Percentiles rank a stretch among this genome's conserved stretches.
Conservation (phyloP, 2,888 invertebrate genomes). For the Rhyacophila evoluta region DNA sequence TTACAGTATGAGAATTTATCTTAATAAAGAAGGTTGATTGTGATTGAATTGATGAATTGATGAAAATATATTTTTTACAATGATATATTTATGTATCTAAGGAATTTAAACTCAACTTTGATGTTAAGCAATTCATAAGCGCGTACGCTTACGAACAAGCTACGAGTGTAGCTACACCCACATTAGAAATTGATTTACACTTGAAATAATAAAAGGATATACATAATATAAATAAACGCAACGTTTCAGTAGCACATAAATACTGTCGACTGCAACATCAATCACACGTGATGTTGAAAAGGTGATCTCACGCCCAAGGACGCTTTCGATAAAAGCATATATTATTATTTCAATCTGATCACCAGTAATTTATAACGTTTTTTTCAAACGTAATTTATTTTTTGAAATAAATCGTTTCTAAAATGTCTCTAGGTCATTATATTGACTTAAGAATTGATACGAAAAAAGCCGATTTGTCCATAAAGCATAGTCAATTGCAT, state of each 20-base stretch:
- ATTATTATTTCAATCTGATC: not conserved
- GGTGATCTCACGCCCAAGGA: constrained; percentile 21
- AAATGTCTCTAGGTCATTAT: constrained; percentile 14
- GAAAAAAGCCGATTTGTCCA: not conserved
- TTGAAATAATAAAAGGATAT: not conserved
- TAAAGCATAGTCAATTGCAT: constrained; percentile 18
- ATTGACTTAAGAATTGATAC: not conserved
- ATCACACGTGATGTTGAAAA: constrained; percentile 16
- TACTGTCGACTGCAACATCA: not conserved
- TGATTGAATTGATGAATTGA: too few species aligned
- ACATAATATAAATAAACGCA: not conserved
- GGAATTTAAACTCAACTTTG: too few species aligned
- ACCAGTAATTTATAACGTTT: constrained; percentile 4
- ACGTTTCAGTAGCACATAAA: constrained; percentile 1
- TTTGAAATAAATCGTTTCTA: not conserved
- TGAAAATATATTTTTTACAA: too few species aligned
- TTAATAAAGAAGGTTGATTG: too few species aligned
- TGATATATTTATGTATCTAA: too few species aligned
- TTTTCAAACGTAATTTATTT: constrained; percentile 18
- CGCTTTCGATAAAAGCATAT: constrained; percentile 6
- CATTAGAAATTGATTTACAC: not conserved
- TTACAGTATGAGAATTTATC: too few species aligned
- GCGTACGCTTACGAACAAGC: too few species aligned
- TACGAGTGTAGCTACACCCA: too few species aligned
- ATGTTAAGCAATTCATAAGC: too few species aligned